These are phyloP conservation scores for Tenodera sinensis DNA, from an alignment of 2,888 invertebrate species.

Conservation along the genomic window DNA sequence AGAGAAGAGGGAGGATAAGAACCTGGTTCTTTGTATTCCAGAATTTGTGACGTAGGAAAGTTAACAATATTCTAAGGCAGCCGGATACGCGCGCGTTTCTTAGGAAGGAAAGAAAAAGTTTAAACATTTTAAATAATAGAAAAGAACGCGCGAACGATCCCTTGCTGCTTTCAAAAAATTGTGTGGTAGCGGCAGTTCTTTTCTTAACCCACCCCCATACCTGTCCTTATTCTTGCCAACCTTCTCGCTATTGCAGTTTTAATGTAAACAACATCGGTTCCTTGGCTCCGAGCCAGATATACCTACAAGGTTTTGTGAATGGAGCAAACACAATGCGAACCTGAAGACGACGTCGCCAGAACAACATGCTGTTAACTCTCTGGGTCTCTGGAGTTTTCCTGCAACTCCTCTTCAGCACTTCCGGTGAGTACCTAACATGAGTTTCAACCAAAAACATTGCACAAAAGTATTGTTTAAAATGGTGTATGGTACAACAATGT, in stretches of 20 bases:
- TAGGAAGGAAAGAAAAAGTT: background rate
- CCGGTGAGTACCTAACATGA: background rate
- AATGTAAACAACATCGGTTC: background rate
- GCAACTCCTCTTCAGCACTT: background rate
- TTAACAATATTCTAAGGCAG: background rate
- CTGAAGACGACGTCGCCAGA: background rate
- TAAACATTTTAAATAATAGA: background rate
- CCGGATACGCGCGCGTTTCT: background rate
- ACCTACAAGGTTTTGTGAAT: background rate
- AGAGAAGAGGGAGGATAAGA: background rate
- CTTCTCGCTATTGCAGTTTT: background rate
- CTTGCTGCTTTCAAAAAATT: background rate
- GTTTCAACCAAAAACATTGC: too few relatives aligned
- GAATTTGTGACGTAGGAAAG: background rate
- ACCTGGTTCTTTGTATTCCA: background rate
- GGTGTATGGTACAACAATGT: too few relatives aligned
- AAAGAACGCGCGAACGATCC: background rate
- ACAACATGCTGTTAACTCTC: background rate
- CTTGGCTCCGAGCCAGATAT: background rate
- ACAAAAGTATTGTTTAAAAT: too few relatives aligned
- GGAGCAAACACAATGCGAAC: background rate
- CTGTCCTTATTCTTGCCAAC: background rate
- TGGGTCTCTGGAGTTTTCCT: background rate
- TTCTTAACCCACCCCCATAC: background rate
- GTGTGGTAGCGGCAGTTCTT: background rate